Evolutionary conservation across 2,888 invertebrate species (phyloP).

Genomic region (Drosophila affinis): DNA sequence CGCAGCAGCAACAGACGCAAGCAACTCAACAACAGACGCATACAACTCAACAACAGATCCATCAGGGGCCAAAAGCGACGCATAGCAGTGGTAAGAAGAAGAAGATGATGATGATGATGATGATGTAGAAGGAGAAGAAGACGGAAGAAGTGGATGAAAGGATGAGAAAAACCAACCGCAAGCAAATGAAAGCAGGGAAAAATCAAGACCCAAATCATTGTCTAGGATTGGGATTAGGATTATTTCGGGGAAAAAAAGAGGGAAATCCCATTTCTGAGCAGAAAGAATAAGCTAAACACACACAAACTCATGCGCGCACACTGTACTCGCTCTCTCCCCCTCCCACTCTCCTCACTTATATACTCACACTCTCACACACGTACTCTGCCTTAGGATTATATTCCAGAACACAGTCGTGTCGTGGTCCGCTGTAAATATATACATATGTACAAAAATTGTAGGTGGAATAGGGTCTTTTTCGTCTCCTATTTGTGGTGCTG

Average conservation of each 20-base stretch:
- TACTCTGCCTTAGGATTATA: neutral
- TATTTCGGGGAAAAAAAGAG: neutral
- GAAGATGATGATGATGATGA: slow-evolving; percentile 5
- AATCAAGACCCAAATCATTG: neutral
- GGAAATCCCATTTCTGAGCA: neutral
- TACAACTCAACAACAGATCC: slow-evolving; percentile 33
- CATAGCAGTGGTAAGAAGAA: slow-evolving; percentile 72
- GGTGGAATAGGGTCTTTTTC: slow-evolving; percentile 3
- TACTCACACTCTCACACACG: slow-evolving; percentile 1
- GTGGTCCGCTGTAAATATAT: slow-evolving; percentile 33
- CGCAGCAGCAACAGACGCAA: slow-evolving; percentile 46
- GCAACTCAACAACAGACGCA: slow-evolving; percentile 42
- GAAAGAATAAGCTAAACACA: neutral
- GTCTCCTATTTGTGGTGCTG: slow-evolving; percentile 31
- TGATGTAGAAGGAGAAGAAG: slow-evolving; percentile 13
- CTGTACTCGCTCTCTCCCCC: neutral
- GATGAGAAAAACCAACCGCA: slow-evolving; percentile 34
- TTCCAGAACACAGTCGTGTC: neutral
- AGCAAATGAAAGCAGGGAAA: slow-evolving; percentile 28
- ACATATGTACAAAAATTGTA: slow-evolving; percentile 14
- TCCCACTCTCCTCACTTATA: neutral
- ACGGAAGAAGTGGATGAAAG: slow-evolving; percentile 18
- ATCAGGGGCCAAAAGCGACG: slow-evolving; percentile 56
- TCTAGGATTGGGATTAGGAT: slow-evolving; percentile 5
- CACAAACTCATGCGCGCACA: slow-evolving; percentile 22